Evolutionary conservation across 2,113 vertebrate genomes (phyloP).

Genomic region (Serinus canaria): DNA sequence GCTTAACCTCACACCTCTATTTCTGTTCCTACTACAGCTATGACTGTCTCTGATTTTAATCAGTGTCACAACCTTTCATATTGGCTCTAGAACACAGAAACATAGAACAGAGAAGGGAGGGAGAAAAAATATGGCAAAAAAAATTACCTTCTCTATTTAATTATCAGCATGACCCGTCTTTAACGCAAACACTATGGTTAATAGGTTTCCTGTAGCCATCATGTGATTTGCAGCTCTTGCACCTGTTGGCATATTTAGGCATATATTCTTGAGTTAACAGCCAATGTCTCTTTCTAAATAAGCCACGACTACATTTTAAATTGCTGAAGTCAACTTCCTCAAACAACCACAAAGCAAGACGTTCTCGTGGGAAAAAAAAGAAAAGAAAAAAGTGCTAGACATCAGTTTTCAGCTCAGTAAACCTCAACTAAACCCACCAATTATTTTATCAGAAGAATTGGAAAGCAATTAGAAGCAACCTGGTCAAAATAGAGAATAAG

Average conservation of each 20-base stretch:
- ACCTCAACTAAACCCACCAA: slow-evolving; percentile 16
- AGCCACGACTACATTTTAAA: slow-evolving; percentile 62
- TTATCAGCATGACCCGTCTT: slow-evolving; percentile 60
- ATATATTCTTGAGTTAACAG: slow-evolving; percentile 36
- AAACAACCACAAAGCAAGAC: slow-evolving; percentile 67
- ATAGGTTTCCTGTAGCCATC: slow-evolving; percentile 51
- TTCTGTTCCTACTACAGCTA: slow-evolving; percentile 47
- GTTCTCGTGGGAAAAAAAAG: slow-evolving; percentile 83
- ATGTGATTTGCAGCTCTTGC: slow-evolving; percentile 50
- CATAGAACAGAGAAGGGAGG: background rate
- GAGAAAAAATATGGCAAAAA: background rate
- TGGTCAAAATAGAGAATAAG: background rate
- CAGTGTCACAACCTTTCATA: slow-evolving; percentile 17
- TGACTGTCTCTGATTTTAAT: slow-evolving; percentile 40
- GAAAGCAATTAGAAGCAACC: background rate
- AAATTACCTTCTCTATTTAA: background rate
- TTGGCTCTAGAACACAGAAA: background rate
- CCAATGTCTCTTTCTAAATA: slow-evolving; percentile 42
- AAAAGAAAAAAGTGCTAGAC: background rate
- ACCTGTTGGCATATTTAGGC: slow-evolving; percentile 51
- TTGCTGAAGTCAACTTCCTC: slow-evolving; percentile 83
- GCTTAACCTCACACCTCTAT: slow-evolving; percentile 45
- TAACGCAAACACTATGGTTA: slow-evolving; percentile 57
- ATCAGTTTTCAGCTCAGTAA: slow-evolving; percentile 40
- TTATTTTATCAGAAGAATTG: background rate